Evolutionary conservation across 2,113 vertebrate genomes (phyloP), one percentile per base, ranked within the genome.

Genomic region (Pseudorectes ferrugineus): DNA sequence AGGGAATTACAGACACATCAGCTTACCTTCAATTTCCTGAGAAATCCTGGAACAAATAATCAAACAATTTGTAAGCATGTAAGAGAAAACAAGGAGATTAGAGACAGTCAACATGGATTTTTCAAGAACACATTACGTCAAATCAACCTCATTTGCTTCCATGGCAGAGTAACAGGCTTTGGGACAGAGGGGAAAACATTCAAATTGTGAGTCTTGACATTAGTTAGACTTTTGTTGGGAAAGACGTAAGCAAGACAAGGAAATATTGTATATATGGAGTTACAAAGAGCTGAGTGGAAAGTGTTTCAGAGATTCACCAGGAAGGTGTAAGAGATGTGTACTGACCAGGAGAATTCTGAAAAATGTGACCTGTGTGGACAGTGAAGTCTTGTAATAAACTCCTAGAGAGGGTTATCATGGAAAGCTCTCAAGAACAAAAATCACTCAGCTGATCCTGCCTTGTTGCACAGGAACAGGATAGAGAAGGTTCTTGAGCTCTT

Each of bases 61-160:
- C 51, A 63, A 86, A 73, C 13, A 33, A 63, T 72, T 72, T 89
- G 28, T 85, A 68, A 89, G 61, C 45, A n/a, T 36, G 67, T 91
- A 67, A 87, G 85, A 79, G 70, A 91, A 61, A 82, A 78, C 59
- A 92, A 87, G 59, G 23, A 91, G 73, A 87, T 96, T 75, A 87
- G 61, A 49, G 84, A 31, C 40, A 82, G 66, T 45, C 81, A 57
- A 6, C 58, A 10, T 79, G 85, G 81, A 87, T 94, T 93, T 93
- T 49, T 93, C 52, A 79, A 75, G 74, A 88, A 36, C 49, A 92
- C 89, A 72, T 92, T 22, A 15, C 29, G n/a, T 79, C 81, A 85
- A 68, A 88, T 43, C 49, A 35, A 38, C 29, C 77, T 88, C 10
- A 68, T 89, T 95, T 95, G n/a, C 48, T 71, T 85, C 65, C 24